phyloP scores from a whole-genome alignment of 2,113 vertebrate genomes.

The Pagrus major region DNA sequence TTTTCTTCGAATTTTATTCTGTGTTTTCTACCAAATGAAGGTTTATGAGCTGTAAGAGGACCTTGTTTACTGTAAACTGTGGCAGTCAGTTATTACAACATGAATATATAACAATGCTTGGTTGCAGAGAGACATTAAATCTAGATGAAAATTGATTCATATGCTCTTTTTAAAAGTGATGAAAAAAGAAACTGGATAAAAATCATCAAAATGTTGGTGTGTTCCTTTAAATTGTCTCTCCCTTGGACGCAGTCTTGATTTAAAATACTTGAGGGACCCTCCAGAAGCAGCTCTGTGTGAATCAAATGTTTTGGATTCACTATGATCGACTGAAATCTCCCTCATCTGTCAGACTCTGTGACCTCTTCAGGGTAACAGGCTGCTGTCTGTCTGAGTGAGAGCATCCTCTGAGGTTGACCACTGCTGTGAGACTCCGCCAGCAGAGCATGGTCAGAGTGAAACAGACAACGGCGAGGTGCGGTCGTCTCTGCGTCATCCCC shows the following conservation, averaged over 20 bases:
- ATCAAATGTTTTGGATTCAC: background rate
- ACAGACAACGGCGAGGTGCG: conserved; percentile 37
- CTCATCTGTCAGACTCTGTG: conserved; percentile 26
- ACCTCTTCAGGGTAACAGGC: conserved; percentile 15
- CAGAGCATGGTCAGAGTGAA: conserved; percentile 36
- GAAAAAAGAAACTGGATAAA: background rate
- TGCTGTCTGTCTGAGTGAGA: conserved; percentile 9
- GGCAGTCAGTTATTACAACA: background rate
- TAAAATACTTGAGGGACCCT: background rate
- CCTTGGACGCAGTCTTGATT: background rate
- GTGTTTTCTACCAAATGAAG: background rate
- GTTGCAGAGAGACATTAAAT: background rate
- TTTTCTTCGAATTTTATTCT: background rate
- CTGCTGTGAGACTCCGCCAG: conserved; percentile 18
- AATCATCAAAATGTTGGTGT: background rate
- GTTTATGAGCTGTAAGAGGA: background rate
- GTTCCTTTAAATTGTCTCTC: background rate
- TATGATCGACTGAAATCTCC: conserved; percentile 15
- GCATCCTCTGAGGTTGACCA: conserved; percentile 46
- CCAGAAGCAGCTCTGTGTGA: conserved; percentile 5
- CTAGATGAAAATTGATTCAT: background rate
- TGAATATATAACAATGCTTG: no score
- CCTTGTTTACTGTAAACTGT: background rate
- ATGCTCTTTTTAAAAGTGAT: background rate
- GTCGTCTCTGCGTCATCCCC: conserved; percentile 69